These are phyloP conservation scores for Trichomalopsis sarcophagae DNA, from an alignment of 1,140 invertebrate species.

Conservation along the genomic window DNA sequence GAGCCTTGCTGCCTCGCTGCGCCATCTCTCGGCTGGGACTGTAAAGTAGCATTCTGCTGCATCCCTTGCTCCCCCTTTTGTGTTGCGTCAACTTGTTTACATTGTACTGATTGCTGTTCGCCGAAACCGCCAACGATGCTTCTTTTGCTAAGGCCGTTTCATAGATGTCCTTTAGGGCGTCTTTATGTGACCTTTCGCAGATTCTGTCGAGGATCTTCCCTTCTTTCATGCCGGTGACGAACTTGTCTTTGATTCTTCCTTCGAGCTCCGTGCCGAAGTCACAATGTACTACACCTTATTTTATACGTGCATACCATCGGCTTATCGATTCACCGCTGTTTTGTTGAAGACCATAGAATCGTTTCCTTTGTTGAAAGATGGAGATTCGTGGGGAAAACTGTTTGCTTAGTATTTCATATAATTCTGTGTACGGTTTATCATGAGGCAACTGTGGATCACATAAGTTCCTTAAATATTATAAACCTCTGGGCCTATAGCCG, in stretches of 20 bases:
- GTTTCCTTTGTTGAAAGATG: slow-evolving; percentile 8
- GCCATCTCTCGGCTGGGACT: too few species aligned
- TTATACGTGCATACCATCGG: too few species aligned
- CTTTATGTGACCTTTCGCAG: slow-evolving; percentile 48
- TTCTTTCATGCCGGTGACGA: too few species aligned
- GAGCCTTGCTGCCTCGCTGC: too few species aligned
- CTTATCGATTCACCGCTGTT: slow-evolving; percentile 40
- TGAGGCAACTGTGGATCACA: slow-evolving; percentile 53
- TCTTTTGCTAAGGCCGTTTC: slow-evolving; percentile 49
- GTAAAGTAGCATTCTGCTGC: too few species aligned
- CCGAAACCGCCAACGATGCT: slow-evolving; percentile 17
- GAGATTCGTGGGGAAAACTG: slow-evolving; percentile 53
- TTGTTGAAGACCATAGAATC: slow-evolving; percentile 28
- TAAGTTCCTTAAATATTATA: slow-evolving; percentile 56
- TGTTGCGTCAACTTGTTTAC: too few species aligned
- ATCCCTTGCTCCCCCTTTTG: too few species aligned
- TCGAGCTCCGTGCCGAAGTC: too few species aligned
- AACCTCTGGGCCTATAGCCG: slow-evolving; percentile 41
- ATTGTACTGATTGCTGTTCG: too few species aligned
- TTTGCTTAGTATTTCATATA: slow-evolving; percentile 41
- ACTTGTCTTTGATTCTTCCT: too few species aligned
- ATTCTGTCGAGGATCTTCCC: too few species aligned
- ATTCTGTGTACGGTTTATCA: slow-evolving; percentile 44
- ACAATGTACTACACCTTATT: too few species aligned
- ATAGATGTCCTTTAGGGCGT: slow-evolving; percentile 24